These are phyloP conservation scores for Listrodromus nycthemerus DNA, from an alignment of 2,888 invertebrate genomes.

Conservation along the genomic window DNA sequence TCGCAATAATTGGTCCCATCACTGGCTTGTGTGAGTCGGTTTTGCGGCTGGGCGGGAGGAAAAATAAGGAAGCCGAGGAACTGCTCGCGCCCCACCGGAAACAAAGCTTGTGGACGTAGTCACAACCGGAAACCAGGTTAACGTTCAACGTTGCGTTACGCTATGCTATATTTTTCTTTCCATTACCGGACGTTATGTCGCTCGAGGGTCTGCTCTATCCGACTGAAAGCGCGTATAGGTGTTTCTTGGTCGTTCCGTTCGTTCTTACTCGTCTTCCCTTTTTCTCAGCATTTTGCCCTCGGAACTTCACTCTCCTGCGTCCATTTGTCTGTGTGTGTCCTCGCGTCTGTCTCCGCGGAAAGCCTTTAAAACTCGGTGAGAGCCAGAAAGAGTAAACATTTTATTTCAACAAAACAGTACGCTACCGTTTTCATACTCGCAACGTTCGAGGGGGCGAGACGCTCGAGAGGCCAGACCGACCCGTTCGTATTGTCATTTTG, in stretches of 20 bases:
- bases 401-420: conserved; percentile 18
- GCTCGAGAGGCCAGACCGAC: background rate
- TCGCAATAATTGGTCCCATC: conserved; percentile 49
- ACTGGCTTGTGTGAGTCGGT: background rate
- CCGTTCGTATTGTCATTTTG: conserved; percentile 2
- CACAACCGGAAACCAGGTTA: conserved; percentile 43
- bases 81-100: conserved; percentile 5
- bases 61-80: background rate
- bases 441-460: background rate
- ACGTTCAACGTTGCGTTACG: conserved; percentile 45
- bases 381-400: conserved; percentile 21
- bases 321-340: background rate
- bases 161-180: conserved; percentile 48
- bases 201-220: conserved; percentile 51
- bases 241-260: conserved; percentile 27
- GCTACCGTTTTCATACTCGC: background rate
- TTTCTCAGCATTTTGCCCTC: background rate
- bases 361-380: conserved; percentile 3
- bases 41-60: too few relatives aligned
- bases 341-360: background rate
- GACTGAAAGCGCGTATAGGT: conserved; percentile 24
- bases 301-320: conserved; percentile 1
- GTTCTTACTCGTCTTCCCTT: conserved; percentile 10
- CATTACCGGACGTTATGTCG: conserved; percentile 55
- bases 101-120: conserved; percentile 22